These are phyloP conservation scores for Meiosimyza decipiens DNA, from an alignment of 2,888 invertebrate species.

Conservation along the genomic window DNA sequence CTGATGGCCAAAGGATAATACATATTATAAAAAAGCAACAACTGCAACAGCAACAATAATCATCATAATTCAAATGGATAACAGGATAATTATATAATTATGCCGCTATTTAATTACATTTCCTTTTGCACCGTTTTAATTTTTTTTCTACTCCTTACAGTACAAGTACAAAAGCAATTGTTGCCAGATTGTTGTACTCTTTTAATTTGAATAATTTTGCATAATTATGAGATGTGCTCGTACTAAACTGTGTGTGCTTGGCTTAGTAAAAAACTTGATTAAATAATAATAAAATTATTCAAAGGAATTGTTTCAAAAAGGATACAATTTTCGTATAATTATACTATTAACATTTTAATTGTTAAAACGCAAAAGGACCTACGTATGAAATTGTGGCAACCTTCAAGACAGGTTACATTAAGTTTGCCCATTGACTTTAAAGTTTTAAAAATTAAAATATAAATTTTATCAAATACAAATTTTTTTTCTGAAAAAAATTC, in stretches of 20 bases:
- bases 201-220: slow-evolving; percentile 36
- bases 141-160: slow-evolving; percentile 1
- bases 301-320: too few relatives aligned
- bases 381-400: slow-evolving; percentile 44
- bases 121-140: slow-evolving; percentile 17
- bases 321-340: slow-evolving; percentile 39
- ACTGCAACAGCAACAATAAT: slow-evolving; percentile 1
- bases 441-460: too few relatives aligned
- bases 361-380: slow-evolving; percentile 14
- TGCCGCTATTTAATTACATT: slow-evolving; percentile 35
- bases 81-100: slow-evolving; percentile 60
- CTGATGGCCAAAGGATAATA: too few relatives aligned
- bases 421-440: too few relatives aligned
- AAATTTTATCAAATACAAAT: too few relatives aligned
- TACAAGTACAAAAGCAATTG: slow-evolving; percentile 28
- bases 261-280: too few relatives aligned
- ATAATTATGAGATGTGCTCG: slow-evolving; percentile 48
- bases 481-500: too few relatives aligned
- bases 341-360: slow-evolving; percentile 45
- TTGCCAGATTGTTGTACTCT: slow-evolving; percentile 50
- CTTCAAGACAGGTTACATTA: neutral
- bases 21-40: neutral
- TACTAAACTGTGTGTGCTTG: too few relatives aligned
- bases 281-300: too few relatives aligned
- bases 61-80: slow-evolving; percentile 34